Base-by-base conservation (phyloP, 2,888 invertebrate species). In the Drosophila barbarae region DNA sequence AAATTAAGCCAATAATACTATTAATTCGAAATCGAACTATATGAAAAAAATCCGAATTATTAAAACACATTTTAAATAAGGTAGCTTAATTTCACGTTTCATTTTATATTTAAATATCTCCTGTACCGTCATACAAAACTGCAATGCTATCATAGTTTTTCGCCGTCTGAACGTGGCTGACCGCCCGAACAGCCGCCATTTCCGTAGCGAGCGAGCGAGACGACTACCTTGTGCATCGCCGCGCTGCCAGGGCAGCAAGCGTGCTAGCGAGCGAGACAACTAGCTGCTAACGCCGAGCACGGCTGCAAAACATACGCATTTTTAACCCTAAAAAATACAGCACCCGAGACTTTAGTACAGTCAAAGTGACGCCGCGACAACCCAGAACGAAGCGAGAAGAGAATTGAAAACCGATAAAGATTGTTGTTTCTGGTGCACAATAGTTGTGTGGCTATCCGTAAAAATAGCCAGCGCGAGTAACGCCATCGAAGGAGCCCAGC, bases 301-400 rank as follows among this genome's bases (percentile, higher is more conserved):
- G 50, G 36, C 68, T 30, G 50, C 34, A 56, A 44, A 55, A 47
- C 60, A 64, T 42, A 64, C 52, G 68, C 73, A 65, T 56, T 58
- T 84, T 84, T 80, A 82, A 84, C 79, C 85, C 83, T 80, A 84
- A 84, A 84, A 79, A 84, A 84, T 73, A 84, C 82, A 77, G 76
- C 76, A 84, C 80, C 73, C 73, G 57, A 77, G 75, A 55, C 69
- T 84, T 84, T 82, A 74, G 79, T 80, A 80, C 79, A 80, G 79
- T 80, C 85, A 76, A 84, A 80, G 79, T 79, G 79, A 80, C 79
- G 79, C 79, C 74, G 79, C 85, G 79, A 69, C 76, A 69, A 65
- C 71, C 67, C 34, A 53, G 39, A 59, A 59, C 55, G 26, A 47
- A 52, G 53, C 55, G 26, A 59, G 46, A 49, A 52, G 39, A 39